Conservation (phyloP, 2,888 invertebrate genomes). For the Ophion obscuratus region DNA sequence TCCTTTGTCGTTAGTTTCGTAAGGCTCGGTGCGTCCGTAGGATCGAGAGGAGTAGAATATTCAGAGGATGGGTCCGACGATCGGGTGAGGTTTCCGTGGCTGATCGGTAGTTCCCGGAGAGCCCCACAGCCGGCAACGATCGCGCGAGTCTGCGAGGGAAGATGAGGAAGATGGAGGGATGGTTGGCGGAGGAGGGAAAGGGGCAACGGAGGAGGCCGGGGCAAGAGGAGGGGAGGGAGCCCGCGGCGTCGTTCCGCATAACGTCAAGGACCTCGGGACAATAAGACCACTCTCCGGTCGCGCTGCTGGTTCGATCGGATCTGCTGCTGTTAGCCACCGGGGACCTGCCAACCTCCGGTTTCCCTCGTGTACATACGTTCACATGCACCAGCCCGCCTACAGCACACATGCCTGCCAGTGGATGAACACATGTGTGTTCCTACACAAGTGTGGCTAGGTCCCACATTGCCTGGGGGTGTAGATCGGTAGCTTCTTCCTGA, state of each 20-base stretch:
- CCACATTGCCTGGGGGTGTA: not conserved
- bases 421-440: conserved; percentile 6
- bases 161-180: conserved; percentile 36
- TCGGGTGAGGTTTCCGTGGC: conserved; percentile 18
- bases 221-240: conserved; percentile 27
- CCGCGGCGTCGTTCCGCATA: conserved; percentile 63
- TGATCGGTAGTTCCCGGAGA: conserved; percentile 27
- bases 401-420: conserved; percentile 5
- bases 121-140: conserved; percentile 17
- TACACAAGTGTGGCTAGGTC: not conserved
- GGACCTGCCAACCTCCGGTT: conserved; percentile 71
- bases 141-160: conserved; percentile 23
- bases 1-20: conserved; percentile 50
- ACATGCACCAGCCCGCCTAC: conserved; percentile 4
- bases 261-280: conserved; percentile 76
- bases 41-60: conserved; percentile 10
- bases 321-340: conserved; percentile 69
- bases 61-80: conserved; percentile 51
- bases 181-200: not conserved
- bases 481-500: conserved; percentile 46
- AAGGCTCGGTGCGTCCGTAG: conserved; percentile 10
- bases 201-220: conserved; percentile 33
- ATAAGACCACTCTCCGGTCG: conserved; percentile 73
- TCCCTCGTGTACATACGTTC: conserved; percentile 53
- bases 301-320: conserved; percentile 72